phyloP scores from a whole-genome alignment of 2,888 invertebrate genomes.

The Apamea sordens region DNA sequence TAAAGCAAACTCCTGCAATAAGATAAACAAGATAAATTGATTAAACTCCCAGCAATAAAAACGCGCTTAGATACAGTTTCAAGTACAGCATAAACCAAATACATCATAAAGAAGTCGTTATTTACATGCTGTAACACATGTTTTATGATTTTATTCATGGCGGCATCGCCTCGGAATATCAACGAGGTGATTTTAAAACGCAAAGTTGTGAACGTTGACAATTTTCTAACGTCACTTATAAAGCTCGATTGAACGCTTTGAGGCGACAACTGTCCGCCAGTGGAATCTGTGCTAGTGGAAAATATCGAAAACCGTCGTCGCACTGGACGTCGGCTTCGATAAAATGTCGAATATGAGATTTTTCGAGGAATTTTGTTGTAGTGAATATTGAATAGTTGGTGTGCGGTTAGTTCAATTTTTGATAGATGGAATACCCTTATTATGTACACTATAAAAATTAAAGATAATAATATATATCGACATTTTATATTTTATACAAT shows the following conservation, averaged over 20 bases:
- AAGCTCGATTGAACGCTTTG: not conserved
- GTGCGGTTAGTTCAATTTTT: not conserved
- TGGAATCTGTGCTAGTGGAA: not conserved
- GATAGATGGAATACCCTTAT: too few species aligned
- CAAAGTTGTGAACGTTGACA: conserved; percentile 25
- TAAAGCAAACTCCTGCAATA: not conserved
- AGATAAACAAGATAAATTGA: not conserved
- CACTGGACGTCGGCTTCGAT: not conserved
- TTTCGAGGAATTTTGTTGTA: not conserved
- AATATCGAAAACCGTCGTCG: too few species aligned
- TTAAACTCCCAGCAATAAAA: conserved; percentile 8
- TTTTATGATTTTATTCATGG: conserved; percentile 52
- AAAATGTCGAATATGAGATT: conserved; percentile 6
- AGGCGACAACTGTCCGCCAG: not conserved
- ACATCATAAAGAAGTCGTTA: conserved; percentile 21
- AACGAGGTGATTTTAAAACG: conserved; percentile 47
- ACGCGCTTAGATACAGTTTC: not conserved
- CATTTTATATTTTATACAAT: too few species aligned
- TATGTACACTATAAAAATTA: too few species aligned
- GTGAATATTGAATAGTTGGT: not conserved
- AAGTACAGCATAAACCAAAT: conserved; percentile 11
- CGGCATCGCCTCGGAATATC: conserved; percentile 35
- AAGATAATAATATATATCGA: too few species aligned
- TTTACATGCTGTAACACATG: conserved; percentile 45
- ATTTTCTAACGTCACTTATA: conserved; percentile 29